phyloP scores from a whole-genome alignment of 1,140 invertebrate genomes.

The Aphelenchoides fujianensis region DNA sequence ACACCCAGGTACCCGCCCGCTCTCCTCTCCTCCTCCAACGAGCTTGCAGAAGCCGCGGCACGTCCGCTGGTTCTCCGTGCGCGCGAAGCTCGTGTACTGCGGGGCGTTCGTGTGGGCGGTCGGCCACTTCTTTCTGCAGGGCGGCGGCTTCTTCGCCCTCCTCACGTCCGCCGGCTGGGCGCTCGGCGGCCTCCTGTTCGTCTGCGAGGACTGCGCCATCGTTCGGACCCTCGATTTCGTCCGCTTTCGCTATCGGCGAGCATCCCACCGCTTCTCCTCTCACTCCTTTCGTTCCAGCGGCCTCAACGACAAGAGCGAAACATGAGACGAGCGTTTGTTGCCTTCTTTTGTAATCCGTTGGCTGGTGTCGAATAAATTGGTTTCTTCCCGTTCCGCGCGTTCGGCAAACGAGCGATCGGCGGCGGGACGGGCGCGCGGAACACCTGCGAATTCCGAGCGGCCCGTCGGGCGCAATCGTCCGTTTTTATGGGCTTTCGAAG shows the following conservation, averaged over 20 bases:
- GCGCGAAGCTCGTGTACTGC: slow-evolving; percentile 3
- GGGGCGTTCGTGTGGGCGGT: background rate
- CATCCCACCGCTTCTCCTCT: background rate
- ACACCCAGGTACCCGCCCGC: background rate
- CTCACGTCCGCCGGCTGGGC: background rate
- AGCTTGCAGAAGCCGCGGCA: background rate
- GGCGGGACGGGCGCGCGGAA: background rate
- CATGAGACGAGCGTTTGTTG: background rate
- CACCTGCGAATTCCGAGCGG: background rate
- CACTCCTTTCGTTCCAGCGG: background rate
- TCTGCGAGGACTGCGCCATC: background rate
- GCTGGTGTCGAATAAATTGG: background rate
- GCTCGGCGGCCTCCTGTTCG: background rate
- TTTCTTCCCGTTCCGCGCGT: too few relatives aligned
- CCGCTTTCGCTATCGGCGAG: slow-evolving; percentile 1
- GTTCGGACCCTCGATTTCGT: slow-evolving; percentile 1
- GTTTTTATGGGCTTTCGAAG: too few relatives aligned
- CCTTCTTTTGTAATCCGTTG: background rate
- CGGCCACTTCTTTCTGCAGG: background rate
- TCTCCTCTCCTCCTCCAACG: background rate
- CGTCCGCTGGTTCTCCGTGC: background rate
- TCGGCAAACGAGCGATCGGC: background rate
- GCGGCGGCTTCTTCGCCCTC: background rate
- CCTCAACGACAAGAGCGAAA: slow-evolving; percentile 9
- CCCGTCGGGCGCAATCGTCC: background rate